Conservation (phyloP, 1,140 invertebrate genomes). For the Phymastichus coffea region DNA sequence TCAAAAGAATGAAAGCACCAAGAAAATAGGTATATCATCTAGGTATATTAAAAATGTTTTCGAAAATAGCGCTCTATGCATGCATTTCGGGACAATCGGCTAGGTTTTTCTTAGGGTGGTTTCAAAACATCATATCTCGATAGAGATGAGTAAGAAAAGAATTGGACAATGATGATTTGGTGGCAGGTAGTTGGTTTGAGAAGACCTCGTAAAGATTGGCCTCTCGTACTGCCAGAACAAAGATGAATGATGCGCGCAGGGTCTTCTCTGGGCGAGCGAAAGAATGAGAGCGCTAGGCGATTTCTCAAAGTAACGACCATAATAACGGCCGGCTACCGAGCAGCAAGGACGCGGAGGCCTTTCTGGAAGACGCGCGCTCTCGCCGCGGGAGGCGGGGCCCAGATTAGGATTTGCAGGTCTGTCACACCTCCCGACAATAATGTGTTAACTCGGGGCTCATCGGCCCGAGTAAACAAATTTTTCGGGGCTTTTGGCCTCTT, state of each 20-base stretch:
- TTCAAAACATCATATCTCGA: too few species aligned
- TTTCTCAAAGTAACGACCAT: slow-evolving; percentile 20
- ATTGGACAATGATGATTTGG: slow-evolving; percentile 12
- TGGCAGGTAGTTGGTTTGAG: slow-evolving; percentile 23
- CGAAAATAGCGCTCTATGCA: too few species aligned
- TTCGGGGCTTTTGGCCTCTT: too few species aligned
- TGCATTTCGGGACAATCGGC: too few species aligned
- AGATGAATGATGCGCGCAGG: slow-evolving; percentile 23
- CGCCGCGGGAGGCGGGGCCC: slow-evolving; percentile 35
- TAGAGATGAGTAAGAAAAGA: not conserved
- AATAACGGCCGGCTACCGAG: slow-evolving; percentile 32
- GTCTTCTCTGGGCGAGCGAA: slow-evolving; percentile 13
- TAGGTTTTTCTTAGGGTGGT: too few species aligned
- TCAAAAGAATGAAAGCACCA: not conserved
- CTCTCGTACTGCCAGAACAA: slow-evolving; percentile 7
- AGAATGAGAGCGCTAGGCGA: slow-evolving; percentile 14
- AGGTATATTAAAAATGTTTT: too few species aligned
- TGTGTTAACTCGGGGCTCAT: slow-evolving; percentile 40
- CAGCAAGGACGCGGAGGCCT: slow-evolving; percentile 32
- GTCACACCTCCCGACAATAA: slow-evolving; percentile 45
- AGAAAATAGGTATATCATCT: not conserved
- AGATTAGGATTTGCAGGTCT: slow-evolving; percentile 44
- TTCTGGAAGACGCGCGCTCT: slow-evolving; percentile 40
- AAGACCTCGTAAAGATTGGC: slow-evolving; percentile 23
- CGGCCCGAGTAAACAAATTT: slow-evolving; percentile 29